These are phyloP conservation scores for Drosophila kohkoa DNA, from an alignment of 1,140 invertebrate species.

Conservation along the genomic window DNA sequence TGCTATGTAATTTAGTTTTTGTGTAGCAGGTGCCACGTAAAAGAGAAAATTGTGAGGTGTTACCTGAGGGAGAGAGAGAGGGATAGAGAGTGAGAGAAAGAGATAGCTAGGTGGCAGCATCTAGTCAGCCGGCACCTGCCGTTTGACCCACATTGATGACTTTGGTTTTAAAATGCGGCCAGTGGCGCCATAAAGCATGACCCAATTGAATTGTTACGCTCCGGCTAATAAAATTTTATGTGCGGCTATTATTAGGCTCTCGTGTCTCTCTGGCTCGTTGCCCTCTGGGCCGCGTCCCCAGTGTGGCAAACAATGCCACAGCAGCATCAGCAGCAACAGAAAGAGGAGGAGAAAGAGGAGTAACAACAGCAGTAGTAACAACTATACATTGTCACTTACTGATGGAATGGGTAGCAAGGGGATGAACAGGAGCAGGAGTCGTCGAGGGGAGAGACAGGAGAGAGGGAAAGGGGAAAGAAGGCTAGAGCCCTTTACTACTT, in stretches of 20 bases:
- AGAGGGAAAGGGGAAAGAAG: too few relatives aligned
- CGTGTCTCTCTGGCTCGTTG: conserved; percentile 18
- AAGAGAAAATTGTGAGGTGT: too few relatives aligned
- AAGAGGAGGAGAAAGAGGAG: too few relatives aligned
- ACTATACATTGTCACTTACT: conserved; percentile 32
- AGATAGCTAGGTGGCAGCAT: not conserved
- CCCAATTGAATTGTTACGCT: conserved; percentile 81
- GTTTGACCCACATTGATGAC: conserved; percentile 59
- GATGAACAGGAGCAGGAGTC: not conserved
- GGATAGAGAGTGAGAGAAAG: not conserved
- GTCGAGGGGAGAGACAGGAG: not conserved
- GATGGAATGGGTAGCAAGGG: not conserved
- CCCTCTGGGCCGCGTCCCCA: not conserved
- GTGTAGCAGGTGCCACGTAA: conserved; percentile 2
- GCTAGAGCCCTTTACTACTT: conserved; percentile 12
- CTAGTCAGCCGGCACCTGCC: conserved; percentile 47
- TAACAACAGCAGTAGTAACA: conserved; percentile 13
- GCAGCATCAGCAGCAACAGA: not conserved
- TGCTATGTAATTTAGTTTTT: conserved; percentile 13
- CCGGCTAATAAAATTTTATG: conserved; percentile 79
- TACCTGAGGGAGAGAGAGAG: not conserved
- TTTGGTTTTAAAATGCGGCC: conserved; percentile 33
- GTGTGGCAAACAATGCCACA: not conserved
- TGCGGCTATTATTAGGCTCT: conserved; percentile 79
- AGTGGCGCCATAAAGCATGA: conserved; percentile 72